Percentiles rank a stretch among this genome's conserved stretches.
These are phyloP conservation scores for Phodopus roborovskii DNA, from an alignment of 2,113 vertebrate species.

Conservation along the genomic window DNA sequence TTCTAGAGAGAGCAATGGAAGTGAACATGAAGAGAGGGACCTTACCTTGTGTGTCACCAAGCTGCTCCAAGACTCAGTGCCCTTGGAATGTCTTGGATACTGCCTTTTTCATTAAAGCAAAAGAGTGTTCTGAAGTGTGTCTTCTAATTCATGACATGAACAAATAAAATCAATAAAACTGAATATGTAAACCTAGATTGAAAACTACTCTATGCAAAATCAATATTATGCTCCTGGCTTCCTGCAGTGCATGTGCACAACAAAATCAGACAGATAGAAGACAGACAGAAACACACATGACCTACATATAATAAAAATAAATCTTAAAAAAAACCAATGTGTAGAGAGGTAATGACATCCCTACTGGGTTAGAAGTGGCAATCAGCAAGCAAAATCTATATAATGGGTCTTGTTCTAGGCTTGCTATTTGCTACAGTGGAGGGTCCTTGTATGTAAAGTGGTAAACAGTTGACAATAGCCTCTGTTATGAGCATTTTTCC, in stretches of 20 bases:
- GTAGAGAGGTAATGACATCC: no score
- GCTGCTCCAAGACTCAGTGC: neutral
- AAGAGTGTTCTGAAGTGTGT: neutral
- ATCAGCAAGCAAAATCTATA: neutral
- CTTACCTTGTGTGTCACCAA: neutral
- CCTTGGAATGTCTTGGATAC: neutral
- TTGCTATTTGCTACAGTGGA: neutral
- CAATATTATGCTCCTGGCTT: neutral
- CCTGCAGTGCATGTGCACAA: neutral
- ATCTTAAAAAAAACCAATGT: neutral
- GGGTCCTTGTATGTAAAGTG: neutral
- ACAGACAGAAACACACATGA: neutral
- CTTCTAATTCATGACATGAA: neutral
- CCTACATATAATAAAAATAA: neutral
- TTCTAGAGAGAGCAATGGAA: neutral
- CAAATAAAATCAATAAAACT: neutral
- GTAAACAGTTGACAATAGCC: no score
- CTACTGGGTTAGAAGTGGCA: neutral
- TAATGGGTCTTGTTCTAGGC: no score
- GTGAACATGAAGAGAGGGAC: neutral
- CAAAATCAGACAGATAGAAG: neutral
- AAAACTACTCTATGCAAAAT: neutral
- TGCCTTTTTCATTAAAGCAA: neutral
- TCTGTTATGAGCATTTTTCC: no score
- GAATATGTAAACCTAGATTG: neutral